Evolutionary conservation across 2,113 vertebrate species (phyloP).

Genomic region (Uria aalge): DNA sequence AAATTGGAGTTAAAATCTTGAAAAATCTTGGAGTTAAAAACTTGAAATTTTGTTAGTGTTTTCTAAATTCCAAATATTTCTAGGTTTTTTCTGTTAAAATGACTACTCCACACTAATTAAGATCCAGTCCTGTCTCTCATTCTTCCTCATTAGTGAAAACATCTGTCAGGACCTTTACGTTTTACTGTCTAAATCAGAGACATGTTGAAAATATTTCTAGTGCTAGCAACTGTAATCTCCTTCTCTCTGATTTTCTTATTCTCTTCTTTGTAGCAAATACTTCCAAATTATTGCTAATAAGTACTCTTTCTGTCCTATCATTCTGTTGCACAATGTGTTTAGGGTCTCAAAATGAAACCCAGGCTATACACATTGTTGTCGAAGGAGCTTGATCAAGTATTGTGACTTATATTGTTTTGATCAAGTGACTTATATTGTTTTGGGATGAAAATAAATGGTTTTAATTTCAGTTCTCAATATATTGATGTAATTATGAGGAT

Average conservation of each 20-base stretch:
- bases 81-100: not conserved
- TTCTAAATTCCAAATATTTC: not conserved
- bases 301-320: not conserved
- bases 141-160: not conserved
- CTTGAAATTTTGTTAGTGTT: not conserved
- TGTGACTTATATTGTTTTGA: not conserved
- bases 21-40: not conserved
- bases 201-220: not conserved
- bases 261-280: not conserved
- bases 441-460: not conserved
- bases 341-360: not conserved
- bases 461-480: not conserved
- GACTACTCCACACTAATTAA: not conserved
- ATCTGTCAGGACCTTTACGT: not conserved
- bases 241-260: not conserved
- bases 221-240: not conserved
- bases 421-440: not conserved
- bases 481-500: not conserved
- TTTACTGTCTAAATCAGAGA: not conserved
- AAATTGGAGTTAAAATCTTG: not conserved
- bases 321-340: not conserved
- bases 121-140: not conserved
- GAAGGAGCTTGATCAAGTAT: not conserved
- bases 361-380: not conserved
- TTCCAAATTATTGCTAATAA: not conserved